Evolutionary conservation across 2,797 vertebrate species (phyloP).

Genomic region (Heteromormyrus szaboi): DNA sequence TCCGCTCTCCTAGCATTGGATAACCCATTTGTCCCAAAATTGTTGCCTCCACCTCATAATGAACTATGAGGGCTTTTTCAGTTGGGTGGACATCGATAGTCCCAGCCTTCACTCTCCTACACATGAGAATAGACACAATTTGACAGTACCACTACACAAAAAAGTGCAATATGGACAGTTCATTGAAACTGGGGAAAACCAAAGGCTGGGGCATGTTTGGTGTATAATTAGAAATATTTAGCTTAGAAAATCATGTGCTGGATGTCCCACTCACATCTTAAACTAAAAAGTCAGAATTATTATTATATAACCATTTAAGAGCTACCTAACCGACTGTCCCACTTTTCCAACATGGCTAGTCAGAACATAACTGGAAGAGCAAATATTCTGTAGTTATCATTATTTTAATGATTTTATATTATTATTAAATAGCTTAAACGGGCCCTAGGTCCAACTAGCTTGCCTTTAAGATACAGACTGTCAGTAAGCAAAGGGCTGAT

Average conservation of each 20-base stretch:
- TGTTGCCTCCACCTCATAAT: constrained; percentile 90
- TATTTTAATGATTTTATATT: background rate
- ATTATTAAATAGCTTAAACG: background rate
- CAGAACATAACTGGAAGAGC: background rate
- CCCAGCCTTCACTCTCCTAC: constrained; percentile 82
- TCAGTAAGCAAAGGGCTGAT: background rate
- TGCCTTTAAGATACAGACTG: background rate
- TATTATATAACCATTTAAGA: background rate
- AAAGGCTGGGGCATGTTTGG: background rate
- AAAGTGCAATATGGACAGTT: background rate
- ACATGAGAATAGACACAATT: background rate
- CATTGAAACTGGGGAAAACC: background rate
- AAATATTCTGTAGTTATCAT: background rate
- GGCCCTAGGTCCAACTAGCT: background rate
- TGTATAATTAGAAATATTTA: background rate
- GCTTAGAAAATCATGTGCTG: background rate
- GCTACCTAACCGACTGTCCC: background rate
- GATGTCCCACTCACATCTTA: background rate
- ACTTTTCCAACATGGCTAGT: background rate
- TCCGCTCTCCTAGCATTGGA: constrained; percentile 78
- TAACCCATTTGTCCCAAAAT: constrained; percentile 80
- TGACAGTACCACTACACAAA: background rate
- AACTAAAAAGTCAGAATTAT: background rate
- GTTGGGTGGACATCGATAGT: constrained; percentile 86
- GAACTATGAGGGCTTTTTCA: constrained; percentile 86